phyloP scores from a whole-genome alignment of 2,888 invertebrate genomes.

The Lochmaea capreae region DNA sequence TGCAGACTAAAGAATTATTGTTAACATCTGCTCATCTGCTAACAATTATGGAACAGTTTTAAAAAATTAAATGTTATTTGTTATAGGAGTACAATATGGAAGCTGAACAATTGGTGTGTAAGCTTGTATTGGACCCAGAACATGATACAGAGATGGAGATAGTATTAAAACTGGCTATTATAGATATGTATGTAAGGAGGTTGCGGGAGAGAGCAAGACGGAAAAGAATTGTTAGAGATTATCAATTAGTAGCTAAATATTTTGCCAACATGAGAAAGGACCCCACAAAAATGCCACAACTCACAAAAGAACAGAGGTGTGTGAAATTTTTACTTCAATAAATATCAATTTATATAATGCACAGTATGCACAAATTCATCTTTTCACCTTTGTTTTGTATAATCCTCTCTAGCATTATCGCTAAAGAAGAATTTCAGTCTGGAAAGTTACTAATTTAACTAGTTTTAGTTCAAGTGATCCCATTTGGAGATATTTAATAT shows the following conservation, averaged over 20 bases:
- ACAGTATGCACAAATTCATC: too few species aligned
- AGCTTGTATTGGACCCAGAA: conserved; percentile 79
- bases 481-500: too few species aligned
- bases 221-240: conserved; percentile 91
- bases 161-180: conserved; percentile 89
- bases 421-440: too few species aligned
- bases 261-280: conserved; percentile 73
- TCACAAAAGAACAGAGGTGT: conserved; percentile 84
- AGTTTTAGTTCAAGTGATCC: too few species aligned
- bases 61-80: neutral
- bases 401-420: too few species aligned
- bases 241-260: conserved; percentile 88
- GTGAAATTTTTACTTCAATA: conserved; percentile 8
- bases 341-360: too few species aligned
- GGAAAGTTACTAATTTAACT: too few species aligned
- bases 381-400: too few species aligned
- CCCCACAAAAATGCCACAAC: conserved; percentile 62
- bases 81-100: conserved; percentile 87
- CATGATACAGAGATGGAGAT: conserved; percentile 93
- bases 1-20: neutral
- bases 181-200: conserved; percentile 89
- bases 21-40: too few species aligned
- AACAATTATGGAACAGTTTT: too few species aligned
- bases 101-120: conserved; percentile 91
- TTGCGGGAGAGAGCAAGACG: conserved; percentile 87